These are phyloP conservation scores for Sebastiscus tertius DNA, from an alignment of 2,797 vertebrate genomes.

Conservation along the genomic window DNA sequence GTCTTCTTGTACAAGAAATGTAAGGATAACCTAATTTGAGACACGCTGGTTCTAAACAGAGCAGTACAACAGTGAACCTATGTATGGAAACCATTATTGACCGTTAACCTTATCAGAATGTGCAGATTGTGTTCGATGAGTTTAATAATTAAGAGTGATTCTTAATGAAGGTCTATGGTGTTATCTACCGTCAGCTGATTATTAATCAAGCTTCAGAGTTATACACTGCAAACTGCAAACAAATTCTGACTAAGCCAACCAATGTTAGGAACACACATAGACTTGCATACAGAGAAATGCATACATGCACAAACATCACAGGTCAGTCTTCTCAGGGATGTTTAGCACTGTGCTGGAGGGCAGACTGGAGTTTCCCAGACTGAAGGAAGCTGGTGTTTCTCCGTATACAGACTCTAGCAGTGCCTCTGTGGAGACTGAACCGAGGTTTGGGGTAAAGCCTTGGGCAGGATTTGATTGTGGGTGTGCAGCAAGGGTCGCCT, in stretches of 20 bases:
- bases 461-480: conserved; percentile 26
- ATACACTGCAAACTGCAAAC: conserved; percentile 2
- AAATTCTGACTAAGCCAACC: conserved; percentile 1
- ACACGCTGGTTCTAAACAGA: background rate
- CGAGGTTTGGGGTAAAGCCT: conserved; percentile 2
- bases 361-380: conserved; percentile 27
- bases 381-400: conserved; percentile 73
- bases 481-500: background rate
- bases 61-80: background rate
- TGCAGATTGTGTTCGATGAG: background rate
- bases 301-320: conserved; percentile 61
- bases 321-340: conserved; percentile 72
- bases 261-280: background rate
- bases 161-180: background rate
- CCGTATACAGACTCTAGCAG: conserved; percentile 90
- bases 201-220: conserved; percentile 9
- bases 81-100: background rate
- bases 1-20: background rate
- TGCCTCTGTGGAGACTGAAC: conserved; percentile 76
- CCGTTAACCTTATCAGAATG: background rate
- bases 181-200: background rate
- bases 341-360: conserved; percentile 46
- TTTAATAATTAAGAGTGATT: background rate
- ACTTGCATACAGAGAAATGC: conserved; percentile 5
- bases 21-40: background rate